These are phyloP conservation scores for Lontra canadensis DNA, from an alignment of 2,113 vertebrate genomes.

Conservation along the genomic window DNA sequence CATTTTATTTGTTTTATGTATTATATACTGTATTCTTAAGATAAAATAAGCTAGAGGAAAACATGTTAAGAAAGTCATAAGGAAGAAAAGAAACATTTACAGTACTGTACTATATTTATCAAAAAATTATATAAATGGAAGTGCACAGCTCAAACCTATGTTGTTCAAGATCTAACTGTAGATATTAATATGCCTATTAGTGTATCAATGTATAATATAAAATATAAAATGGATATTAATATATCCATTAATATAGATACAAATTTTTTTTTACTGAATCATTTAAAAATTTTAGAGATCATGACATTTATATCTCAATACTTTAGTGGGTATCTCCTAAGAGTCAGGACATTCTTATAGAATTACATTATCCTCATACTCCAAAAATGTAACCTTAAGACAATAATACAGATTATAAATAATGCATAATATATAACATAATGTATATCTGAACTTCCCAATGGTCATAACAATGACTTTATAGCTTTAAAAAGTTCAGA, in stretches of 20 bases:
- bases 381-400: neutral
- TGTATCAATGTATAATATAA: neutral
- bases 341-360: neutral
- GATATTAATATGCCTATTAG: neutral
- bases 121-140: neutral
- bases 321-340: neutral
- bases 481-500: neutral
- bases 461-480: neutral
- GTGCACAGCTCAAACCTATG: neutral
- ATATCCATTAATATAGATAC: neutral
- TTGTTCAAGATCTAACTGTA: neutral
- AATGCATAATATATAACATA: neutral
- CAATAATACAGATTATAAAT: neutral
- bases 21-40: neutral
- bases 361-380: neutral
- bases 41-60: neutral
- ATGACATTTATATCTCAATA: neutral
- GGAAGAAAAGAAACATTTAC: neutral
- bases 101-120: neutral
- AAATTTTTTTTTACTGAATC: neutral
- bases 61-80: neutral
- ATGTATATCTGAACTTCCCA: neutral
- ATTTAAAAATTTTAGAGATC: neutral
- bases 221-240: neutral
- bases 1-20: neutral